Evolutionary conservation across 2,888 invertebrate genomes (phyloP).

Genomic region (Cheiracanthium punctorium): DNA sequence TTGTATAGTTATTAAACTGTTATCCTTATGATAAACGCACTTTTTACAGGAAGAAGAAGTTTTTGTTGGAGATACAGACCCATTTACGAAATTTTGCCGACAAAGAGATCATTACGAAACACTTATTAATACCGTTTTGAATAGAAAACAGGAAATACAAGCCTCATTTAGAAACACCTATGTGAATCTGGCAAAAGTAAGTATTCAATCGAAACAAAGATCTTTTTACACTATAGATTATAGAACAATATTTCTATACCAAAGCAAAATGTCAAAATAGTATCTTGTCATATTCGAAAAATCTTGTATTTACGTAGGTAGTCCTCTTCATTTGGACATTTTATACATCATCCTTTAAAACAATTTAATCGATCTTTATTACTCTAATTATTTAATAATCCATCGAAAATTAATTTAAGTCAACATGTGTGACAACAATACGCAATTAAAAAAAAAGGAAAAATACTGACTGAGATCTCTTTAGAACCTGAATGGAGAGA

Average conservation of each 20-base stretch:
- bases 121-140: conserved; percentile 30
- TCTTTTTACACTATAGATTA: not conserved
- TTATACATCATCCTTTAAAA: too few relatives aligned
- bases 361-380: too few relatives aligned
- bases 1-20: too few relatives aligned
- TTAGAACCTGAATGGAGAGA: too few relatives aligned
- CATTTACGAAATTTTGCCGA: conserved; percentile 14
- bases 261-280: not conserved
- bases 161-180: conserved; percentile 30
- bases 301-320: not conserved
- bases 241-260: not conserved
- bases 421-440: too few relatives aligned
- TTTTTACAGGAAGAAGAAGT: conserved; percentile 11
- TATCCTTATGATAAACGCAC: too few relatives aligned
- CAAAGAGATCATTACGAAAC: conserved; percentile 37
- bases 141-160: conserved; percentile 39
- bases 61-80: conserved; percentile 25
- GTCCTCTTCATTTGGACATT: too few relatives aligned
- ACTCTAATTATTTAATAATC: too few relatives aligned
- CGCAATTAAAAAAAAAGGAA: too few relatives aligned
- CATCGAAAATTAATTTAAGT: too few relatives aligned
- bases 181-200: conserved; percentile 47
- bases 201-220: not conserved
- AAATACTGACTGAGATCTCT: too few relatives aligned
- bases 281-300: not conserved